Evolutionary conservation across 2,888 invertebrate genomes (phyloP).

Genomic region (Callyntrura sp.): DNA sequence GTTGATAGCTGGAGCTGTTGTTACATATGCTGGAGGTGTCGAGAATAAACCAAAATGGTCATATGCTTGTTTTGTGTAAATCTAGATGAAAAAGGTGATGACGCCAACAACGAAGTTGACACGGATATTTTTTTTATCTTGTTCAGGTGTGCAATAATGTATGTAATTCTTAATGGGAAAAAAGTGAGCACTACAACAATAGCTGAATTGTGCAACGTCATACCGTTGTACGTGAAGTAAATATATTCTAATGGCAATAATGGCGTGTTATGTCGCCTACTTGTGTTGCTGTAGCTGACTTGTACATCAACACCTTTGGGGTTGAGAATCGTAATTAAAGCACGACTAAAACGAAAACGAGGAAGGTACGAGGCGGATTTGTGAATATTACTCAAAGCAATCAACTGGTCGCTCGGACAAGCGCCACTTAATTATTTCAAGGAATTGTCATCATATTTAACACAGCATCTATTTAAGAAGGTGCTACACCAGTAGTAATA

Average conservation of each 20-base stretch:
- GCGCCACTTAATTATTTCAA: constrained; percentile 69
- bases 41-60: too few relatives aligned
- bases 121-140: constrained; percentile 27
- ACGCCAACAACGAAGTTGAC: background rate
- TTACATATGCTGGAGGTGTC: too few relatives aligned
- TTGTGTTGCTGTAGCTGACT: background rate
- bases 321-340: too few relatives aligned
- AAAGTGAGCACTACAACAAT: constrained; percentile 8
- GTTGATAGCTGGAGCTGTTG: too few relatives aligned
- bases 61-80: too few relatives aligned
- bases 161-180: constrained; percentile 68
- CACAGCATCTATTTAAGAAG: constrained; percentile 22
- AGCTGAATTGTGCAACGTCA: constrained; percentile 27
- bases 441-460: constrained; percentile 53
- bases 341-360: too few relatives aligned
- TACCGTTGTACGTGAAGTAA: background rate
- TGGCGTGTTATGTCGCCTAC: background rate
- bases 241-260: too few relatives aligned
- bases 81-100: constrained; percentile 45
- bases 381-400: constrained; percentile 65
- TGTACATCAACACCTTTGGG: too few relatives aligned
- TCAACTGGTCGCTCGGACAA: constrained; percentile 69
- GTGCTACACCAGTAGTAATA: background rate
- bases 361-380: constrained; percentile 4
- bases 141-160: constrained; percentile 45